phyloP scores from a whole-genome alignment of 2,888 invertebrate genomes.

The Machimus rusticus region DNA sequence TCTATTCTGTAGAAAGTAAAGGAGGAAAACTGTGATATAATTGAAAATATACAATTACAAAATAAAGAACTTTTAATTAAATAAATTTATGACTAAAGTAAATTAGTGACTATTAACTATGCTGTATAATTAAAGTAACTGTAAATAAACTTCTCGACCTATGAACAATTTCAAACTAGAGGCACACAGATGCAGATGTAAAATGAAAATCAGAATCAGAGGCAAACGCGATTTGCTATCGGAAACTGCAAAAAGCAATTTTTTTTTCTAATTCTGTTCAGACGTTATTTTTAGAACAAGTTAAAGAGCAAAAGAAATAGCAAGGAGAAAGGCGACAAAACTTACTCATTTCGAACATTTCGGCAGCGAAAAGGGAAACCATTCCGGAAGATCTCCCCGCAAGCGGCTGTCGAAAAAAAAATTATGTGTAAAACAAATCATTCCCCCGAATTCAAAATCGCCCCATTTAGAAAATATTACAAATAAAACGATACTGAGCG shows the following conservation, averaged over 20 bases:
- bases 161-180: constrained; percentile 4
- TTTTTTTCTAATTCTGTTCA: not conserved
- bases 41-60: constrained; percentile 39
- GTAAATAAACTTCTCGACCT: constrained; percentile 18
- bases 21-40: constrained; percentile 38
- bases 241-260: not conserved
- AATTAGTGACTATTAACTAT: constrained; percentile 33
- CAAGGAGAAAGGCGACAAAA: not conserved
- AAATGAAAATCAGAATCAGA: not conserved
- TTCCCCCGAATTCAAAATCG: constrained; percentile 15
- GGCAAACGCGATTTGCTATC: not conserved
- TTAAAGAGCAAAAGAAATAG: not conserved
- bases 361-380: not conserved
- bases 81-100: constrained; percentile 33
- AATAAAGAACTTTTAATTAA: constrained; percentile 39
- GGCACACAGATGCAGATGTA: not conserved
- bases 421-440: not conserved
- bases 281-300: not conserved
- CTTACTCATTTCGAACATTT: not conserved
- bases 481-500: not conserved
- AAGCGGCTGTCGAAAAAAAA: not conserved
- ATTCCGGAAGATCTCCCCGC: not conserved
- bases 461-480: constrained; percentile 12
- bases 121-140: constrained; percentile 17
- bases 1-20: constrained; percentile 32